phyloP scores from a whole-genome alignment of 2,797 vertebrate species.

The Fringilla coelebs region DNA sequence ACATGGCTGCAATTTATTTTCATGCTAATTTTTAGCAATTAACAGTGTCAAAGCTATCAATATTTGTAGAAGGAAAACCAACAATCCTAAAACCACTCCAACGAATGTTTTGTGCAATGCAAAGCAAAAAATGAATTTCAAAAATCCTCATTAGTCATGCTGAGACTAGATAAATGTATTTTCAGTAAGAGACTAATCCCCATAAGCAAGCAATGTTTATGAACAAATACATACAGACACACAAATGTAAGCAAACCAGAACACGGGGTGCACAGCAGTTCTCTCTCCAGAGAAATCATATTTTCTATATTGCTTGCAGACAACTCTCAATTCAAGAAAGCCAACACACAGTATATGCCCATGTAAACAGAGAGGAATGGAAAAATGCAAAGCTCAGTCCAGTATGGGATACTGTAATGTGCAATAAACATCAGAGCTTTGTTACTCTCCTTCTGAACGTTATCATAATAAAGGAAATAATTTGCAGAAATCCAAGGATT shows the following conservation, averaged over 20 bases:
- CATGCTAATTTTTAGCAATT: background rate
- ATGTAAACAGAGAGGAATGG: background rate
- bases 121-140: background rate
- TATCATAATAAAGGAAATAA: background rate
- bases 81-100: background rate
- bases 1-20: background rate
- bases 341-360: background rate
- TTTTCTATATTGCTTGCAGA: background rate
- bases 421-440: background rate
- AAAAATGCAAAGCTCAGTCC: background rate
- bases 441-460: background rate
- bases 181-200: background rate
- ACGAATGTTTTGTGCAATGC: background rate
- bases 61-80: background rate
- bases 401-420: background rate
- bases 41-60: background rate
- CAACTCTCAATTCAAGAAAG: background rate
- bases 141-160: background rate
- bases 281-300: background rate
- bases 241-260: background rate
- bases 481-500: background rate
- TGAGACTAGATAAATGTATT: background rate
- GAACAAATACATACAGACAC: background rate
- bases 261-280: background rate
- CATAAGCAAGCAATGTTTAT: constrained; percentile 10